Evolutionary conservation across 2,888 invertebrate species (phyloP), one percentile per base, ranked within the genome.

Genomic region (Formica aserva): DNA sequence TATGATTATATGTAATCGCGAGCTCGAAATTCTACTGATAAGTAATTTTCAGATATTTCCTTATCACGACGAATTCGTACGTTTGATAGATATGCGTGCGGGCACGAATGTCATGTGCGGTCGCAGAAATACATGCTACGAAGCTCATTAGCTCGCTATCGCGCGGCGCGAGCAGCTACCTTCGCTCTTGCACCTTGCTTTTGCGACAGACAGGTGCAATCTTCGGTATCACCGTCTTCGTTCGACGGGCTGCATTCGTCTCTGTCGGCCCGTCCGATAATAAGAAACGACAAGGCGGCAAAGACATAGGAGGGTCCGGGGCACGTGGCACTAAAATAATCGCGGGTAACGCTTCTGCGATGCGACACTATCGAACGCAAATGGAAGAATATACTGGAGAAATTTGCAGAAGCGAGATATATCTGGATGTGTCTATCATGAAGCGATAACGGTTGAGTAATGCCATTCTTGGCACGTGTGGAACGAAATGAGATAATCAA

Each of bases 81-180:
- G 29, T 60, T 22, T 9, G 22, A 32, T 71, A 8, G 63, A 22
- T 9, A 29, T 5, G 22, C 2, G n/a, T 4, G 13, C n/a, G 15
- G 3, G 4, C 32, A 32, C 35, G 38, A 32, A 48, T 48, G 32
- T 29, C 75, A 45, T 38, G 18, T 41, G 67, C 55, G 57, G 57
- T 69, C 55, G 29, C 32, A 41, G 77, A 65, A 65, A 55, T 38
- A 26, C 41, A 26, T 55, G 55, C 55, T n/a, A 57, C 91, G 88
- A 89, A 89, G 92, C 93, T 93, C 93, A 93, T 93, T 93, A 93
- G 93, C 88, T 85, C 87, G 90, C 89, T 92, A 92, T 93, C 92
- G 91, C 92, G 92, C 92, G 92, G 91, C 89, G 90, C 92, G 92
- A 92, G 91, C 91, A 86, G 89, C 86, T 86, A 87, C 87, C 87